phyloP scores from a whole-genome alignment of 2,113 vertebrate genomes.

The Ailuropoda melanoleuca region DNA sequence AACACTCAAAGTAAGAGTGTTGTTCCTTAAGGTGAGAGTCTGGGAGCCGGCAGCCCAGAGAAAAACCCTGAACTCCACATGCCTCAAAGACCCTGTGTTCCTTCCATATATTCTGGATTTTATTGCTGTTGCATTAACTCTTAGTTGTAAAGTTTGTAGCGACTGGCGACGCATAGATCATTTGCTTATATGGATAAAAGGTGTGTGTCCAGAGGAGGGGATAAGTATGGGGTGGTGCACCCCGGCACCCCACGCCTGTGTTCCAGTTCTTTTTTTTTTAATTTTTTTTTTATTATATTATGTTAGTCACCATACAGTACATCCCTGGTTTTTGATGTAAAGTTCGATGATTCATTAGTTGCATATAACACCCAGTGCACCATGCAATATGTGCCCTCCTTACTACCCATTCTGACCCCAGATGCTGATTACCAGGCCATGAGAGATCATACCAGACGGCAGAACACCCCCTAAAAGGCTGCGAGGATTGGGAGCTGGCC shows the following conservation, averaged over 20 bases:
- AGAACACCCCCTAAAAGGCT: not conserved
- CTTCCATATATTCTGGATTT: not conserved
- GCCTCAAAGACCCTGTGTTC: not conserved
- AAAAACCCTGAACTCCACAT: fast-evolving
- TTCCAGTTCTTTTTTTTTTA: no score
- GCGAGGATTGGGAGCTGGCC: not conserved
- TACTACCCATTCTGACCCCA: no score
- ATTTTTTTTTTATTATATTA: no score
- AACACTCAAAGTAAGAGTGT: not conserved
- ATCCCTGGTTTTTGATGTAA: no score
- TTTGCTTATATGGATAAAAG: fast-evolving
- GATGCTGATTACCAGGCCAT: not conserved
- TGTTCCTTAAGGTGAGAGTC: not conserved
- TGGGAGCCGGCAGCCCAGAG: not conserved
- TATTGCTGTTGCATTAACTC: not conserved
- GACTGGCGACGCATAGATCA: not conserved
- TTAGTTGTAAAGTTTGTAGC: not conserved
- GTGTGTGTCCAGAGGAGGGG: not conserved
- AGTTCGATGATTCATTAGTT: no score
- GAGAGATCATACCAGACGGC: not conserved
- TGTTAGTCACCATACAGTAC: no score
- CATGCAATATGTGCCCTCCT: no score
- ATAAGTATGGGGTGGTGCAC: not conserved
- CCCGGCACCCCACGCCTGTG: not conserved
- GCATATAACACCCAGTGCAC: no score